These are phyloP conservation scores for Rhea americana DNA, from an alignment of 2,113 vertebrate genomes.

Conservation along the genomic window DNA sequence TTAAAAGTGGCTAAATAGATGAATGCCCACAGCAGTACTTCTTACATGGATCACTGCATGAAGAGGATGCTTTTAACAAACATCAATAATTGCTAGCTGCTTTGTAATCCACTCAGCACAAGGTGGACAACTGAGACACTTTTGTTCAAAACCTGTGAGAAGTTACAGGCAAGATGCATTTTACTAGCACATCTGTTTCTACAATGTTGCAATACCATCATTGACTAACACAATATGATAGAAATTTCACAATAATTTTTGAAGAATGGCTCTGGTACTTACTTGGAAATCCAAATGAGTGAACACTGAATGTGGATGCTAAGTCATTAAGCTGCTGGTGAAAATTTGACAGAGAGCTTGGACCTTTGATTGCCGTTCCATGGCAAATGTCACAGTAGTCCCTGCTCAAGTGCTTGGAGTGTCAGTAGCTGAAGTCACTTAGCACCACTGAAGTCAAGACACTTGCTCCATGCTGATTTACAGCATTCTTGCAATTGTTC, in stretches of 20 bases:
- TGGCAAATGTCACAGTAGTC: neutral
- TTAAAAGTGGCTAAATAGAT: neutral
- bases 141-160: neutral
- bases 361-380: neutral
- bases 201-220: neutral
- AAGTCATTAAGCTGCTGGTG: neutral
- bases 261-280: neutral
- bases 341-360: neutral
- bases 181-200: neutral
- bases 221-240: neutral
- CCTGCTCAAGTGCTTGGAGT: neutral
- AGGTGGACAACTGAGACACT: neutral
- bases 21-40: neutral
- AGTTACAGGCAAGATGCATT: neutral
- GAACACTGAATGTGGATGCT: neutral
- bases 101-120: neutral
- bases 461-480: neutral
- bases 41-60: neutral
- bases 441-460: neutral
- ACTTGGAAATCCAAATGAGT: neutral
- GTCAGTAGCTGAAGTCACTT: neutral
- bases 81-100: neutral
- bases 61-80: neutral
- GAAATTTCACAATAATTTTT: neutral
- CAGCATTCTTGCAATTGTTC: neutral